These are phyloP conservation scores for Rachycentron canadum DNA, from an alignment of 2,797 vertebrate species.

Conservation along the genomic window DNA sequence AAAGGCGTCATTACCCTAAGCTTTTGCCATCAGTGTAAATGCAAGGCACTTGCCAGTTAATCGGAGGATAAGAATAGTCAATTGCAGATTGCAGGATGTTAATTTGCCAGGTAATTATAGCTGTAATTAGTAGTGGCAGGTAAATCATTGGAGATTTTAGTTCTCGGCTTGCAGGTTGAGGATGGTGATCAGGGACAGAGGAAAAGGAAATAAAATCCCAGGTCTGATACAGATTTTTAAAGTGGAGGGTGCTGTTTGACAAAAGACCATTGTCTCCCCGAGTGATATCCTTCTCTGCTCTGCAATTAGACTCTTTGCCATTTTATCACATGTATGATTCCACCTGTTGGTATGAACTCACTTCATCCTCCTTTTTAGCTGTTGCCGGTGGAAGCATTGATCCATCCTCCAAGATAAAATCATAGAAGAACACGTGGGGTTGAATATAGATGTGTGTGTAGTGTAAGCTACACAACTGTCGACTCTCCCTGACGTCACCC, in stretches of 20 bases:
- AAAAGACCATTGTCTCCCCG: slow-evolving; percentile 3
- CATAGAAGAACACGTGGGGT: slow-evolving; percentile 13
- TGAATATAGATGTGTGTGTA: slow-evolving; percentile 4
- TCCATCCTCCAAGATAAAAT: slow-evolving; percentile 18
- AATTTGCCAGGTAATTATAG: slow-evolving; percentile 24
- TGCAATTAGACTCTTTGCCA: slow-evolving; percentile 4
- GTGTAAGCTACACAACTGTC: no score
- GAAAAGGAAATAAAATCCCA: not conserved
- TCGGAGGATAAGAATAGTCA: slow-evolving; percentile 12
- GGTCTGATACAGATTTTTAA: not conserved
- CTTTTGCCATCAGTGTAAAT: slow-evolving; percentile 5
- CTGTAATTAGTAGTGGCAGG: slow-evolving; percentile 11
- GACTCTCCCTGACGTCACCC: no score
- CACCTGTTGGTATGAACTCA: slow-evolving; percentile 12
- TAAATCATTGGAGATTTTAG: slow-evolving; percentile 9
- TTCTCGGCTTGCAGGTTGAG: slow-evolving; percentile 10
- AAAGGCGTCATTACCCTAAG: slow-evolving; percentile 12
- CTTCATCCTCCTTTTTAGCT: slow-evolving; percentile 20
- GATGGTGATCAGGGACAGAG: not conserved
- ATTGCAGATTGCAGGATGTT: slow-evolving; percentile 14
- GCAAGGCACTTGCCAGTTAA: slow-evolving; percentile 3
- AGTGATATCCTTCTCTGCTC: not conserved
- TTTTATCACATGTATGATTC: slow-evolving; percentile 8
- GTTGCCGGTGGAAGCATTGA: slow-evolving; percentile 11
- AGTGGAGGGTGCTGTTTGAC: not conserved